Conservation (phyloP, 2,797 vertebrate genomes). For the Halcyon smyrnensis region DNA sequence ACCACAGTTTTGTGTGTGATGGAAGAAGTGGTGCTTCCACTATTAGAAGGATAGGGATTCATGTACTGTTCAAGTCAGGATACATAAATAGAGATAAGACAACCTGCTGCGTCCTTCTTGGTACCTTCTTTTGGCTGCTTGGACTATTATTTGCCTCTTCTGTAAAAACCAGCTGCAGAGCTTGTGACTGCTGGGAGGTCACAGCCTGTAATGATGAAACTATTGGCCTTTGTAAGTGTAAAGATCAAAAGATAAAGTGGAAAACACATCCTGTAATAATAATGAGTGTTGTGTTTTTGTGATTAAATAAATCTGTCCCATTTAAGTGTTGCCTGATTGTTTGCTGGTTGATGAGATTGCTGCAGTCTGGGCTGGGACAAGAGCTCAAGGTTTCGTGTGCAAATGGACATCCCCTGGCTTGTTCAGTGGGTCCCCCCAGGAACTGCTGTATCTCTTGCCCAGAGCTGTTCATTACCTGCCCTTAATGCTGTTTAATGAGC, state of each 20-base stretch:
- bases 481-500: not conserved
- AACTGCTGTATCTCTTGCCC: not conserved
- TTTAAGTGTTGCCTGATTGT: not conserved
- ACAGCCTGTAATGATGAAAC: not conserved
- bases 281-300: not conserved
- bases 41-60: not conserved
- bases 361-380: not conserved
- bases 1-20: not conserved
- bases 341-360: not conserved
- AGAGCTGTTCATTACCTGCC: conserved; percentile 16
- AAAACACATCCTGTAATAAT: not conserved
- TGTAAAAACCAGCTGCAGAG: not conserved
- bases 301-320: not conserved
- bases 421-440: not conserved
- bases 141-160: not conserved
- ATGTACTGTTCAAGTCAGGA: not conserved
- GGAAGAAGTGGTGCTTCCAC: not conserved
- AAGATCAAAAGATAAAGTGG: not conserved
- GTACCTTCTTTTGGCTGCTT: not conserved
- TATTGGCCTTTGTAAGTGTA: not conserved
- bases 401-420: not conserved
- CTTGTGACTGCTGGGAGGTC: not conserved
- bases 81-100: not conserved
- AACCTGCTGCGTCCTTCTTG: not conserved
- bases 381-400: not conserved